A percentile compares a stretch with the other conserved stretches of the same genome.
Evolutionary conservation across 2,888 invertebrate species (phyloP).

Genomic region (Drosophila multiciliata): DNA sequence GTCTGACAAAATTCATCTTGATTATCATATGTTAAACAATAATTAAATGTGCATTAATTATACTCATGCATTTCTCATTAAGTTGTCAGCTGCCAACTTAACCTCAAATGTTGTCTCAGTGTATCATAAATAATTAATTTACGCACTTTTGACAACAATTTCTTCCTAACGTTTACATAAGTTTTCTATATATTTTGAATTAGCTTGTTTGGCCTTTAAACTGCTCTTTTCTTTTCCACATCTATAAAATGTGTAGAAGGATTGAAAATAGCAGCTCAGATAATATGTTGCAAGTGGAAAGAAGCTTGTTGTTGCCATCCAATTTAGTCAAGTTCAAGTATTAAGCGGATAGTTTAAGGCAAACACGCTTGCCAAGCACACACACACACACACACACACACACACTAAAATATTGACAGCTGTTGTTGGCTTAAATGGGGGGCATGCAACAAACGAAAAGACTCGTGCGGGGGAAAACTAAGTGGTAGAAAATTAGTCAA

Average conservation of each 20-base stretch:
- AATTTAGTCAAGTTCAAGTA: conserved; percentile 30
- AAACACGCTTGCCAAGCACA: conserved; percentile 20
- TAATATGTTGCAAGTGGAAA: conserved; percentile 18
- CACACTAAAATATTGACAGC: conserved; percentile 32
- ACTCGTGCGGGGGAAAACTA: conserved; percentile 35
- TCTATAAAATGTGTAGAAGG: not conserved
- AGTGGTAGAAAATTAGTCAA: conserved; percentile 40
- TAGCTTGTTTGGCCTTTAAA: not conserved
- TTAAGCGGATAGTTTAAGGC: conserved; percentile 25
- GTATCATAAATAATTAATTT: not conserved
- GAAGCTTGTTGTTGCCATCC: conserved; percentile 24
- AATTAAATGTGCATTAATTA: not conserved
- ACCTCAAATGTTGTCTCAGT: not conserved
- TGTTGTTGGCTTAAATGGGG: conserved; percentile 55
- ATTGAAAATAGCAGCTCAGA: not conserved
- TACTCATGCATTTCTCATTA: not conserved
- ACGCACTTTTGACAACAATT: not conserved
- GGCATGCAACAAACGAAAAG: conserved; percentile 38
- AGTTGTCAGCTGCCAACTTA: not conserved
- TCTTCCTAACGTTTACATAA: not conserved
- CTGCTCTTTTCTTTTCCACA: not conserved
- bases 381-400: conserved; percentile 1
- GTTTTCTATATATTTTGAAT: not conserved
- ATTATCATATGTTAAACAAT: not conserved
- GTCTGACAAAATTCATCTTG: not conserved